Evolutionary conservation across 2,888 invertebrate species (phyloP).

Genomic region (Amaurobius ferox): DNA sequence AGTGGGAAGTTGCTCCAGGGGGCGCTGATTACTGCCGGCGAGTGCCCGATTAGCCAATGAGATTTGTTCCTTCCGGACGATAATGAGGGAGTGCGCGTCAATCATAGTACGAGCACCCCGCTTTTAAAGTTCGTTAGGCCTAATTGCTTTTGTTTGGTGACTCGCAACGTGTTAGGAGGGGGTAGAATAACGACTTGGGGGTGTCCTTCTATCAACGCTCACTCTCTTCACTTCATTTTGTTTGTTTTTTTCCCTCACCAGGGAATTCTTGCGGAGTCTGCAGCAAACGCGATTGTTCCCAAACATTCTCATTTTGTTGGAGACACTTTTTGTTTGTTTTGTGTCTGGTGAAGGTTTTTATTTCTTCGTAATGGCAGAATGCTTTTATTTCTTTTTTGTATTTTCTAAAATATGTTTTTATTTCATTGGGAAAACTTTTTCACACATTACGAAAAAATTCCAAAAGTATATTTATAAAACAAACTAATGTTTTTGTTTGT

Average conservation of each 20-base stretch:
- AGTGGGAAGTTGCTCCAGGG: slow-evolving; percentile 13
- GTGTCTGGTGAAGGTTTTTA: background rate
- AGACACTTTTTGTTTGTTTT: slow-evolving; percentile 6
- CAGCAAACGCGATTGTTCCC: slow-evolving; percentile 14
- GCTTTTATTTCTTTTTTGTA: slow-evolving; percentile 5
- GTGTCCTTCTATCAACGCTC: slow-evolving; percentile 12
- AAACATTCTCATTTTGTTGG: slow-evolving; percentile 2
- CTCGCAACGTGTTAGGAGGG: slow-evolving; percentile 63
- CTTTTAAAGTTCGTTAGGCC: slow-evolving; percentile 72
- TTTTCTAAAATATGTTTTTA: background rate
- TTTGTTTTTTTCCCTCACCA: background rate
- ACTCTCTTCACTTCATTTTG: slow-evolving; percentile 14
- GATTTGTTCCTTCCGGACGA: slow-evolving; percentile 68
- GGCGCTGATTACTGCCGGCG: slow-evolving; percentile 66
- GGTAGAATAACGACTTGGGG: slow-evolving; percentile 44
- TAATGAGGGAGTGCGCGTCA: slow-evolving; percentile 69
- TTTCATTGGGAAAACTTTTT: background rate
- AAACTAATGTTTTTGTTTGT: no score
- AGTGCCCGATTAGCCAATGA: slow-evolving; percentile 72
- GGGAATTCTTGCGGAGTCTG: background rate
- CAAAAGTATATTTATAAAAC: no score
- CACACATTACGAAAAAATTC: no score
- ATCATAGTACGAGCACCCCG: slow-evolving; percentile 62
- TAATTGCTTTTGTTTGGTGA: slow-evolving; percentile 72
- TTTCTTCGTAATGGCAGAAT: slow-evolving; percentile 11